Base-by-base conservation (phyloP, 2,113 vertebrate species). In the Grantiella picta region DNA sequence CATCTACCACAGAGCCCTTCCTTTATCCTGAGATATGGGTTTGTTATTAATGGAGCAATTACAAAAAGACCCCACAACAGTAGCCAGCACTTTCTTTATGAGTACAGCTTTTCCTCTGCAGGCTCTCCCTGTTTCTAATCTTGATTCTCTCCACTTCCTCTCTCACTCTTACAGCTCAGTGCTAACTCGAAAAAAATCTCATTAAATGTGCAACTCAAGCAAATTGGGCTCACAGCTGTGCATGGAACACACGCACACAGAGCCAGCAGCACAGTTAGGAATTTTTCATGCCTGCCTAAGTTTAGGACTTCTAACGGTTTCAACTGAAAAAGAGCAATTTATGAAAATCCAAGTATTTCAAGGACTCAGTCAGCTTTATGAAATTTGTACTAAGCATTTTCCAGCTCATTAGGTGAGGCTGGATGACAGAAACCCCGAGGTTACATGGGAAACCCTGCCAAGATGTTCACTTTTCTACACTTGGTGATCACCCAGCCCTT, bases 141-240 rank as follows among this genome's bases (percentile, higher is more conserved):
- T 49, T 64, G 49, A 25, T 82, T 79, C 63, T 95, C 57, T 85
- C 63, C n/a, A 61, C 84, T 95, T 97, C 94, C 95, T 84, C 77
- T 91, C 70, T 68, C 78, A 57, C n/a, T 73, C 86, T 91, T 52
- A 59, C 73, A 92, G 72, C 53, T 82, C 61, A 61, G 40, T 65
- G 65, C 77, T 89, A 94, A 82, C 73, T 85, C 75, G 66, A 92
- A 92, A 90, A 89, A 86, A 49, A 69, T 44, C 64, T 86, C 65
- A 91, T 91, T 91, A 95, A 96, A 91, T 94, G 64, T 96, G 87
- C 94, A 95, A 79, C 86, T 86, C 83, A 56, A 76, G 91, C 92
- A 95, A 89, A 86, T 33, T 85, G 63, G 36, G 81, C 83, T 89
- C 90, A 78, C 68, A 87, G 86, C 77, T 83, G 64, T 80, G 54